These are phyloP conservation scores for Lasiurus cinereus DNA, from an alignment of 2,113 vertebrate genomes.

Conservation along the genomic window DNA sequence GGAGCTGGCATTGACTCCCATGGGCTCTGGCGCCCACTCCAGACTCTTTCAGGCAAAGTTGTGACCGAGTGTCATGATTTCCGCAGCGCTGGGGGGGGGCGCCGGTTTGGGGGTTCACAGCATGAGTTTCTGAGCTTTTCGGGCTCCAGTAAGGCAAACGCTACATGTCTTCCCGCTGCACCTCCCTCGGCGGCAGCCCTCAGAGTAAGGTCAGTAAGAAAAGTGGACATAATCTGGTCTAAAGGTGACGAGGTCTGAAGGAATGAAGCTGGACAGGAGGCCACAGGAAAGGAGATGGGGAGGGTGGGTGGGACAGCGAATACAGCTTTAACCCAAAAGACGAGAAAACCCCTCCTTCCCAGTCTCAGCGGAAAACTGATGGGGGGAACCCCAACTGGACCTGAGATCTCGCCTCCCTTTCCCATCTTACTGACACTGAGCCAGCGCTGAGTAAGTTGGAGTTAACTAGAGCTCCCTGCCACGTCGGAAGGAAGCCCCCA, in stretches of 20 bases:
- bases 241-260: slow-evolving; percentile 64
- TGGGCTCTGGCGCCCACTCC: slow-evolving; percentile 27
- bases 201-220: slow-evolving; percentile 64
- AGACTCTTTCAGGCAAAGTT: slow-evolving; percentile 72
- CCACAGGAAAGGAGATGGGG: not conserved
- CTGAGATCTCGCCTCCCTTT: slow-evolving; percentile 70
- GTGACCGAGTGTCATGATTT: slow-evolving; percentile 75
- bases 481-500: not conserved
- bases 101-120: slow-evolving; percentile 74
- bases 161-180: slow-evolving; percentile 58
- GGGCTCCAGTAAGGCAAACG: slow-evolving; percentile 78
- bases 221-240: slow-evolving; percentile 61
- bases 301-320: not conserved
- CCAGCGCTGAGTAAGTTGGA: not conserved
- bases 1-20: not conserved
- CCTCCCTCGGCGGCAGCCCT: slow-evolving; percentile 64
- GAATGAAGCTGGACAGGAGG: slow-evolving; percentile 58
- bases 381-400: slow-evolving; percentile 72
- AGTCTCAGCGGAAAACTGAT: slow-evolving; percentile 67
- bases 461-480: not conserved
- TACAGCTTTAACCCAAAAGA: not conserved
- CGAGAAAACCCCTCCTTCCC: not conserved
- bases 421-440: not conserved
- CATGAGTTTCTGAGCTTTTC: slow-evolving; percentile 78
- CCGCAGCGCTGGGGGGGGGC: slow-evolving; percentile 72